These are phyloP conservation scores for Meteorus cinctellus DNA, from an alignment of 2,888 invertebrate genomes.

Conservation along the genomic window DNA sequence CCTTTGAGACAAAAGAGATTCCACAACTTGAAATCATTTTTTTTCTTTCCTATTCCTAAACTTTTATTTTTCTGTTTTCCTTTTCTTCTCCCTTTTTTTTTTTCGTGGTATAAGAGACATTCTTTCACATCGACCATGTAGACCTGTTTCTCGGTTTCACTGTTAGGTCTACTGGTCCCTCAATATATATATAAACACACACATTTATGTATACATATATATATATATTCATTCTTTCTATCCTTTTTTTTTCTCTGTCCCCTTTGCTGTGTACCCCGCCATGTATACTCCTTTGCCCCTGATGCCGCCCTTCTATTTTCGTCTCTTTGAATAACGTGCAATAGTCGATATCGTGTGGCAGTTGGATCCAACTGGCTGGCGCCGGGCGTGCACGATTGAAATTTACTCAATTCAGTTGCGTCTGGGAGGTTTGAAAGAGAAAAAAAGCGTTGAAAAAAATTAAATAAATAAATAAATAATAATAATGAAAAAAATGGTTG, in stretches of 20 bases:
- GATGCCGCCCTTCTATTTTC: slow-evolving; percentile 36
- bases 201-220: neutral
- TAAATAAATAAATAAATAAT: slow-evolving; percentile 2
- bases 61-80: neutral
- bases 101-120: slow-evolving; percentile 16
- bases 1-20: slow-evolving; percentile 60
- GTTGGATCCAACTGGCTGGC: slow-evolving; percentile 14
- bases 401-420: slow-evolving; percentile 23
- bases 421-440: slow-evolving; percentile 3
- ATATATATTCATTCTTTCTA: neutral
- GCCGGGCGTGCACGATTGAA: slow-evolving; percentile 16
- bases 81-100: neutral
- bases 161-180: neutral
- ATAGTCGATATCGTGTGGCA: slow-evolving; percentile 37
- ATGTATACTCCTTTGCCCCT: slow-evolving; percentile 29
- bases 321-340: slow-evolving; percentile 33
- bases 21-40: slow-evolving; percentile 36
- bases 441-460: neutral
- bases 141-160: neutral
- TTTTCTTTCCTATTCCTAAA: neutral
- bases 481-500: slow-evolving; percentile 19
- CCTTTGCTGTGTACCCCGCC: slow-evolving; percentile 19
- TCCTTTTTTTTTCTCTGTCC: slow-evolving; percentile 1
- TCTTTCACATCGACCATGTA: slow-evolving; percentile 38
- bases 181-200: neutral